These are phyloP conservation scores for Rhynchopsitta pachyrhyncha DNA, from an alignment of 2,113 vertebrate species.

Conservation along the genomic window DNA sequence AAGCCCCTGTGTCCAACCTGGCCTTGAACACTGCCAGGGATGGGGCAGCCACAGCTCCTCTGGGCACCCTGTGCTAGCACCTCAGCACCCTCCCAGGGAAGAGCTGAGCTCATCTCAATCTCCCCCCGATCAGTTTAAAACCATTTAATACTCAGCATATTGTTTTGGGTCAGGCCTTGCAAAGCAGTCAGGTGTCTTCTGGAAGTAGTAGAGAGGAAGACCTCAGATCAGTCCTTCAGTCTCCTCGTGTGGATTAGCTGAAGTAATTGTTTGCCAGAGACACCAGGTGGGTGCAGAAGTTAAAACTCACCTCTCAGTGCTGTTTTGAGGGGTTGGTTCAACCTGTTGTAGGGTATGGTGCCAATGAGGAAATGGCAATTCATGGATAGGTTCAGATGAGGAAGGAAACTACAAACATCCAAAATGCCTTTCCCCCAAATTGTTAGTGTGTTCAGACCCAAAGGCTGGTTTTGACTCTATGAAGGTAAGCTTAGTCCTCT, in stretches of 20 bases:
- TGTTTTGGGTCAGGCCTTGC: background rate
- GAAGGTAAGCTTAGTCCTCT: slow-evolving; percentile 59
- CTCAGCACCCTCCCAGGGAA: background rate
- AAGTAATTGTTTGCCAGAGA: background rate
- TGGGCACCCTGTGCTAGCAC: background rate
- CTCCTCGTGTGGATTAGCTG: background rate
- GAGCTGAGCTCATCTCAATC: background rate
- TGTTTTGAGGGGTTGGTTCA: background rate
- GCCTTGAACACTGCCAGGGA: too few species aligned
- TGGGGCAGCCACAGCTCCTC: background rate
- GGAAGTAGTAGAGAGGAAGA: background rate
- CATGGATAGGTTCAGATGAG: background rate
- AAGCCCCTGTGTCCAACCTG: too few species aligned
- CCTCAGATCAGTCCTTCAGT: background rate
- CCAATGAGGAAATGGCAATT: fast-evolving
- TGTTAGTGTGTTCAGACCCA: background rate
- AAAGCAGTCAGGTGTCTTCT: background rate
- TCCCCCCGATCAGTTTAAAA: background rate
- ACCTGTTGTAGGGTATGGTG: background rate
- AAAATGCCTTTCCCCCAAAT: background rate
- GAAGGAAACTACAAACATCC: background rate
- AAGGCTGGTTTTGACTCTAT: background rate
- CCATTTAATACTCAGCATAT: background rate
- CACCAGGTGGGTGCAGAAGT: background rate
- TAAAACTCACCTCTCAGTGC: background rate